phyloP scores from a whole-genome alignment of 2,113 vertebrate genomes.

The Pogonocichla stellata region DNA sequence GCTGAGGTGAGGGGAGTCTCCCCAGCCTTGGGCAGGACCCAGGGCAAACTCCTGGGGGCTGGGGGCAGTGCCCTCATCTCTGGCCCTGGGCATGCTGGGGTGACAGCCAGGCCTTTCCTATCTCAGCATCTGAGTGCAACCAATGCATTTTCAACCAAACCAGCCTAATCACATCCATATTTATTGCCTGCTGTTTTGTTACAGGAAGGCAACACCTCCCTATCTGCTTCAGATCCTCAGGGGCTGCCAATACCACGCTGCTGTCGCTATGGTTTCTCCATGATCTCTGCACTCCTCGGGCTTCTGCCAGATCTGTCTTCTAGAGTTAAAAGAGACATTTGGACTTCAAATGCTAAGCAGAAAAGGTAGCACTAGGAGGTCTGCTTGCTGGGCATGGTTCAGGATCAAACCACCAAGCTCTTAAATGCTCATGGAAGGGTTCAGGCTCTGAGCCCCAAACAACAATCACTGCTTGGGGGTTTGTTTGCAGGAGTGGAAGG shows the following conservation, averaged over 20 bases:
- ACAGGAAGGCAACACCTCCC: not conserved
- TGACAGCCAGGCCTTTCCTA: not conserved
- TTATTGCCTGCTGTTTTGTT: not conserved
- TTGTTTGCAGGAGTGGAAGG: not conserved
- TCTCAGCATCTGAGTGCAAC: not conserved
- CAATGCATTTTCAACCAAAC: not conserved
- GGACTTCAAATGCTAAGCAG: not conserved
- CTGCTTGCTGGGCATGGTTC: not conserved
- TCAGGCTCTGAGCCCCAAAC: not conserved
- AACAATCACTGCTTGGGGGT: fast-evolving
- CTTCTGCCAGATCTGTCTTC: not conserved
- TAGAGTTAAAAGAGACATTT: not conserved
- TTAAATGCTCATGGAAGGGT: not conserved
- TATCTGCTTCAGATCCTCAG: not conserved
- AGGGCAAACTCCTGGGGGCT: not conserved
- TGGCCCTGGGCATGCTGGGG: fast-evolving
- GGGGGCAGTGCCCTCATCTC: not conserved
- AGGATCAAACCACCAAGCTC: not conserved
- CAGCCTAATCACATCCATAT: not conserved
- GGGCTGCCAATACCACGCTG: not conserved
- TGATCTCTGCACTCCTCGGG: not conserved
- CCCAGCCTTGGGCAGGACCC: not conserved
- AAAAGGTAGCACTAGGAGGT: not conserved
- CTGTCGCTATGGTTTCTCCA: not conserved
- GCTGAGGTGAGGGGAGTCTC: not conserved